A percentile compares a stretch with the other conserved stretches of the same genome.
These are phyloP conservation scores for Ginglymostoma cirratum DNA, from an alignment of 2,113 vertebrate species.

Conservation along the genomic window DNA sequence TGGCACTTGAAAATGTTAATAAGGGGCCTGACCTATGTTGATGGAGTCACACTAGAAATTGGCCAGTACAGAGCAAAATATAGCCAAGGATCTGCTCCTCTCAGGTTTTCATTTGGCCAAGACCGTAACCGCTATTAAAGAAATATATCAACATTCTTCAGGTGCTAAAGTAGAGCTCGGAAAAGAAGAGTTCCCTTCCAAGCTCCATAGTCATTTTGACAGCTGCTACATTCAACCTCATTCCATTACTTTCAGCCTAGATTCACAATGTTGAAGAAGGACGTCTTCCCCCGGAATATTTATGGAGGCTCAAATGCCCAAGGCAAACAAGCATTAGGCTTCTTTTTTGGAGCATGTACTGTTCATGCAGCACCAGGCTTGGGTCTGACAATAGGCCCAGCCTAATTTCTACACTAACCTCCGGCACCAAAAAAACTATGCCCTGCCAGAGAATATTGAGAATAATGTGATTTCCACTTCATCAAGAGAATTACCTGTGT, in stretches of 20 bases:
- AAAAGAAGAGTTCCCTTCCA: background rate
- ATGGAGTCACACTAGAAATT: background rate
- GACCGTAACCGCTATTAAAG: background rate
- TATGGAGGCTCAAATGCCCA: background rate
- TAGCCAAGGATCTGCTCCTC: background rate
- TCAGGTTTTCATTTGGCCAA: background rate
- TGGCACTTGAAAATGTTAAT: background rate
- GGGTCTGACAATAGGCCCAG: background rate
- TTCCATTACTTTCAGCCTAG: background rate
- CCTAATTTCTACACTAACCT: background rate
- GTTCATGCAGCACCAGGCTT: background rate
- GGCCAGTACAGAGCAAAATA: background rate
- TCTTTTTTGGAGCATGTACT: background rate
- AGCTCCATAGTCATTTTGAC: background rate
- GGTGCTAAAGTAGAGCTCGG: background rate
- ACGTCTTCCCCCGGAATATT: background rate
- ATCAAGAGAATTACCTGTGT: background rate
- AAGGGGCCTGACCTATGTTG: background rate
- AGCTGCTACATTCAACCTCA: background rate
- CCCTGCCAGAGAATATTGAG: background rate
- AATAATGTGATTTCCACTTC: background rate
- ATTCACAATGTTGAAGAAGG: background rate
- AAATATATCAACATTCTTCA: background rate
- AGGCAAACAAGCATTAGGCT: background rate
- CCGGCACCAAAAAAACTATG: background rate